Base-by-base conservation (phyloP, 2,888 invertebrate genomes). In the Lamellibrachia columna region DNA sequence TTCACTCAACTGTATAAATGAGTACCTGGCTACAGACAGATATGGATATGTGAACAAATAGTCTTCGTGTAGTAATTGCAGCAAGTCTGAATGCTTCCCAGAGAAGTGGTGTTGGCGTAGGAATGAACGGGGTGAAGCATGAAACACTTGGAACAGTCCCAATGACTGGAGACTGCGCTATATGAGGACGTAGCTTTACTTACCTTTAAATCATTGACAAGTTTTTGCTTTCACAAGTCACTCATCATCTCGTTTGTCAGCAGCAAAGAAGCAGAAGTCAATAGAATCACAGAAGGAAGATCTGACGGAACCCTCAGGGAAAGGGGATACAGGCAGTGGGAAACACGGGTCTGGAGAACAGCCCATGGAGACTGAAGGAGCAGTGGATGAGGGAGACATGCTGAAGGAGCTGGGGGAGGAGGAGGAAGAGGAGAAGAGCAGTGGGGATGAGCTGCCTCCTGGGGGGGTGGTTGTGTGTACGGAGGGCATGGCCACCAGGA, bases 401-500 rank as follows among this genome's bases (percentile, higher is more conserved):
- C 9, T 91, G 91, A 53, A 91, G 91, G 91, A 52, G 53, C 52
- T 52, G 11, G 91, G 91, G n/a, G 90, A 11, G 3, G 91, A 91
- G 91, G 91, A 91, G 91, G 91, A 91, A 22, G 91, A 53, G 91
- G 91, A 53, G 3, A 6, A n/a, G 53, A 28, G 15, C 40, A 40
- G 40, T 15, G 92, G 90, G 28, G 40, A 91, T 3, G n/a, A 52
- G 53, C 55, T 53, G 90, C 7, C 58, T 9, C 52, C 91, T 91
- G 92, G 53, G 0, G n/a, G 58, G 28, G 92, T 55, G 9, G 91
- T 53, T 60, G 91, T 93, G 92, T 96, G 96, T 93, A 92, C 95
- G n/a, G 94, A 94, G 53, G 94, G 94, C 8, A 93, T 95, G 97
- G 98, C 98, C 15, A 98, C 98, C 92, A 97, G 98, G 95, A 98